Percentiles rank a stretch among this genome's conserved stretches.
Evolutionary conservation across 2,797 vertebrate species (phyloP).

Genomic region (Champsocephalus gunnari): DNA sequence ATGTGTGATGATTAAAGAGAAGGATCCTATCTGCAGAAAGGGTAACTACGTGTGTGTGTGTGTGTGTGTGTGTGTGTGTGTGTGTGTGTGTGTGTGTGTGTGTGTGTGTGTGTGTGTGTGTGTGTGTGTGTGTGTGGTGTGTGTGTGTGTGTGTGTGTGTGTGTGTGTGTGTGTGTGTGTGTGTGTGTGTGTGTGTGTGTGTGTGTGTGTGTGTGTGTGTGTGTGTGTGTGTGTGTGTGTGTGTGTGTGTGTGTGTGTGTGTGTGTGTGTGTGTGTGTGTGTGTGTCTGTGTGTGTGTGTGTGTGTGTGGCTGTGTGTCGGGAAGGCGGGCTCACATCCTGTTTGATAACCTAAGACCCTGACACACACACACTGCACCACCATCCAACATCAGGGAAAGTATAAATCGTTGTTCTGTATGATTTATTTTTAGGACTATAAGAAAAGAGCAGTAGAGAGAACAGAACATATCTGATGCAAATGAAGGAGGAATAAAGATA

Average conservation of each 20-base stretch:
- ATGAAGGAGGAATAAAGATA: not conserved
- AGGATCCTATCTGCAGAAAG: slow-evolving; percentile 51
- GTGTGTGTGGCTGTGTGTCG: slow-evolving; percentile 27
- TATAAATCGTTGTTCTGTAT: not conserved
- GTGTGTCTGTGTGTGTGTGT: slow-evolving; percentile 37
- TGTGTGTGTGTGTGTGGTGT: slow-evolving; percentile 37
- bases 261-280: slow-evolving; percentile 35
- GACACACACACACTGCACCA: not conserved
- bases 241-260: slow-evolving; percentile 35
- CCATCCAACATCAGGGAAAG: not conserved
- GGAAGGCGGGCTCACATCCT: slow-evolving; percentile 10
- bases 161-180: slow-evolving; percentile 36
- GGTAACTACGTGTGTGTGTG: slow-evolving; percentile 29
- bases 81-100: slow-evolving; percentile 35
- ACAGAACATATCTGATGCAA: not conserved
- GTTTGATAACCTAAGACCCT: slow-evolving; percentile 16
- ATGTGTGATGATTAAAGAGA: slow-evolving; percentile 82
- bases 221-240: slow-evolving; percentile 25
- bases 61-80: slow-evolving; percentile 25
- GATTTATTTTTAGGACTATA: not conserved
- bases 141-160: slow-evolving; percentile 35
- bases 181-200: slow-evolving; percentile 37
- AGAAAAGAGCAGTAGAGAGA: not conserved
- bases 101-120: slow-evolving; percentile 34
- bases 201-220: slow-evolving; percentile 36